Base-by-base conservation (phyloP, 2,113 vertebrate species). In the Myiopsitta monachus region DNA sequence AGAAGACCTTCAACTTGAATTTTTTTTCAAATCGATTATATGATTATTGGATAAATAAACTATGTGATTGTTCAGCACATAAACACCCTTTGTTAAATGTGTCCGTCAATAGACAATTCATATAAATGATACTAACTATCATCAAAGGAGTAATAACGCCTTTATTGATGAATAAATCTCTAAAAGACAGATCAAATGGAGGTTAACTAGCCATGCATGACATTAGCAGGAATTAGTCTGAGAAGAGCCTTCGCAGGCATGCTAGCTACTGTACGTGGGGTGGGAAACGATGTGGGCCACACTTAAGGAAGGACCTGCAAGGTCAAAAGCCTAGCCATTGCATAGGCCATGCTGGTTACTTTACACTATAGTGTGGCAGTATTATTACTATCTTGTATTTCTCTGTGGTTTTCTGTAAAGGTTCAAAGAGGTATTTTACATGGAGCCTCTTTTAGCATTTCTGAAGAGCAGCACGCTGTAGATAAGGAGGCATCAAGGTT, bases 91-190 rank as follows among this genome's bases (percentile, higher is more conserved):
- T 87, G 78, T 97, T 97, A 93, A 96, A 95, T 94, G 92, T 95
- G 95, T 95, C 94, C 86, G 3, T 97, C 95, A 86, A 97, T 93
- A 97, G 97, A 97, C 92, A 97, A 97, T 96, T 98, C 97, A 96
- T 98, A 96, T 73, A 94, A 96, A 97, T 96, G 97, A 96, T 96
- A 97, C 96, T 97, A 97, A 96, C 97, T 97, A 97, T 96, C 95
- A 93, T 97, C 97, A 81, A 80, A 97, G 97, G 97, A 94, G 93
- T 92, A 96, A 97, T 98, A 97, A 97, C 70, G 11, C 95, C 95
- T 98, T 98, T 98, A 98, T 98, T 98, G 98, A 97, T 97, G 96
- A 98, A 98, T 98, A 98, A 98, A 98, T 98, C 97, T 98, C 95
- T 82, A 88, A 97, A 97, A 96, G 98, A 98, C 97, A 96, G 96